Percentiles rank a stretch among this genome's conserved stretches.
phyloP scores from a whole-genome alignment of 2,797 vertebrate genomes.

The Euthynnus affinis region DNA sequence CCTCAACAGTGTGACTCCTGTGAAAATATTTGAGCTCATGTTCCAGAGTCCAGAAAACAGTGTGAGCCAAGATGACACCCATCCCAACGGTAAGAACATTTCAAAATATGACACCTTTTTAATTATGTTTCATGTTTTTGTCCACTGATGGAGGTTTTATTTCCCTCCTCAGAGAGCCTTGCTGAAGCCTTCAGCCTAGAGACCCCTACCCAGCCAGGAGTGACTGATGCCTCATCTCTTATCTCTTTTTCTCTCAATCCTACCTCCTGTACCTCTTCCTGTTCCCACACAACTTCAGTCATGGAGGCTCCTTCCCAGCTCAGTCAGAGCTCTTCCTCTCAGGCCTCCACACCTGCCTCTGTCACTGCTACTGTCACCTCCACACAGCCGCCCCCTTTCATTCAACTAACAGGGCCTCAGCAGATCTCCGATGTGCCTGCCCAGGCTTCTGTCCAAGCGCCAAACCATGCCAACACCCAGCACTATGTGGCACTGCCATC shows the following conservation, averaged over 20 bases:
- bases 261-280: constrained; percentile 85
- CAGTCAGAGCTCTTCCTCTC: constrained; percentile 75
- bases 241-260: constrained; percentile 87
- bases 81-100: constrained; percentile 86
- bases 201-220: constrained; percentile 78
- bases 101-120: background rate
- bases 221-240: constrained; percentile 82
- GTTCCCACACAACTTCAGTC: constrained; percentile 84
- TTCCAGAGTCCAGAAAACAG: constrained; percentile 96
- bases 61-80: constrained; percentile 90
- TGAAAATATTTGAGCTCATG: constrained; percentile 97
- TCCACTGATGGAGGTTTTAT: constrained; percentile 7
- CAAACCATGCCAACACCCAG: constrained; percentile 86
- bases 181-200: constrained; percentile 89
- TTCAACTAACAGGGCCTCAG: constrained; percentile 82
- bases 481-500: constrained; percentile 89
- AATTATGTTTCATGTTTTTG: background rate
- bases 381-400: constrained; percentile 78
- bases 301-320: constrained; percentile 81
- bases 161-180: constrained; percentile 85
- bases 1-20: constrained; percentile 92
- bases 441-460: constrained; percentile 84
- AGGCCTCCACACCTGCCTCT: constrained; percentile 80
- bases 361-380: constrained; percentile 79
- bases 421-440: constrained; percentile 86